Conservation (phyloP, 2,888 invertebrate species). For the Cecidostiba fungosa region DNA sequence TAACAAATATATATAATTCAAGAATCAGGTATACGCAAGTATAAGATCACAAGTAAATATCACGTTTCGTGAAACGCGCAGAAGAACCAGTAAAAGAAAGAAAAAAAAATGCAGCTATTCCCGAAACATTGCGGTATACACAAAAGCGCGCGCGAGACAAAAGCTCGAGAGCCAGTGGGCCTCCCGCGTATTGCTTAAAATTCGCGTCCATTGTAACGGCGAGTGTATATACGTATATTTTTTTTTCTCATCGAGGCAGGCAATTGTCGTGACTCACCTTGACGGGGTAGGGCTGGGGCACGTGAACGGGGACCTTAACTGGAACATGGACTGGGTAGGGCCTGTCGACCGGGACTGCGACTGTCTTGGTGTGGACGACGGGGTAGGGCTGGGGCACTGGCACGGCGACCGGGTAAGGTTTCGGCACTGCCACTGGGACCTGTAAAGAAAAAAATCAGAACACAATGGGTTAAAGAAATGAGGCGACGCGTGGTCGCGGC, state of each 20-base stretch:
- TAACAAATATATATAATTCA: no score
- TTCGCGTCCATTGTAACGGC: background rate
- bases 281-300: conserved; percentile 81
- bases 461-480: background rate
- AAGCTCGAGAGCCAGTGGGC: background rate
- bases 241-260: no score
- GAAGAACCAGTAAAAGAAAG: background rate
- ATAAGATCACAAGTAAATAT: background rate
- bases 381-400: conserved; percentile 81
- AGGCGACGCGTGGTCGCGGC: background rate
- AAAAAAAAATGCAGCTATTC: background rate
- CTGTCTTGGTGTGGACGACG: conserved; percentile 78
- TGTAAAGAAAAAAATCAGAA: conserved; percentile 57
- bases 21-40: no score
- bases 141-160: background rate
- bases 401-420: conserved; percentile 81
- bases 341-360: conserved; percentile 81
- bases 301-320: conserved; percentile 82
- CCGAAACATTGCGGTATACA: no score
- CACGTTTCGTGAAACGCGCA: background rate
- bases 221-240: background rate
- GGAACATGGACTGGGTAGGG: conserved; percentile 81
- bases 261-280: conserved; percentile 74
- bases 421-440: conserved; percentile 81
- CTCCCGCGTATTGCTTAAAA: background rate